Percentiles rank a stretch among this genome's conserved stretches.
phyloP scores from a whole-genome alignment of 2,113 vertebrate species.

The Scytalopus superciliaris region DNA sequence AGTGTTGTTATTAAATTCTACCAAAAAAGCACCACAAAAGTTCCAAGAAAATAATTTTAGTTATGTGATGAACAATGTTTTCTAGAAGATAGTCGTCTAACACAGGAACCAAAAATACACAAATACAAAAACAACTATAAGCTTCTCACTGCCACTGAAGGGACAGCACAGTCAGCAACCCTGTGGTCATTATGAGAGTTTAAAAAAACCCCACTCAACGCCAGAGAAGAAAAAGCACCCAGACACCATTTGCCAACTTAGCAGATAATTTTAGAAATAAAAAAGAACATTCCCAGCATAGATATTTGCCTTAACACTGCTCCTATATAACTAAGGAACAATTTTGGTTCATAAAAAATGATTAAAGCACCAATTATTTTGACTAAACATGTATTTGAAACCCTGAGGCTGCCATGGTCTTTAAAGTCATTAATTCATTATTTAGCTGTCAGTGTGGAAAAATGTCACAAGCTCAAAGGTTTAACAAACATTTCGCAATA shows the following conservation, averaged over 20 bases:
- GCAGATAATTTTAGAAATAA: conserved; percentile 3
- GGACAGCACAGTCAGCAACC: not conserved
- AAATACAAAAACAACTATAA: not conserved
- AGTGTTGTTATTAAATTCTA: not conserved
- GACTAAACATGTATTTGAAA: conserved; percentile 57
- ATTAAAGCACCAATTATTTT: conserved; percentile 67
- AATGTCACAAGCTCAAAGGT: conserved; percentile 58
- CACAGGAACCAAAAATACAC: not conserved
- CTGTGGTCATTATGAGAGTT: not conserved
- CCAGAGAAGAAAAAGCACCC: not conserved
- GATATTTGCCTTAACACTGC: conserved; percentile 26
- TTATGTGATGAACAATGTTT: not conserved
- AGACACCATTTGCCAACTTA: not conserved
- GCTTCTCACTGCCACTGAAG: not conserved
- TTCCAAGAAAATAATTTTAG: not conserved
- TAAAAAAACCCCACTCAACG: not conserved
- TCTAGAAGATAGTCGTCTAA: not conserved
- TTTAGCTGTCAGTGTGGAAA: conserved; percentile 58
- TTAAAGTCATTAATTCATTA: conserved; percentile 66
- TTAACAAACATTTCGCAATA: conserved; percentile 43
- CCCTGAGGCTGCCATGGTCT: conserved; percentile 51
- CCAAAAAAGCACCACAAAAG: not conserved
- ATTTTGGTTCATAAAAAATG: conserved; percentile 60
- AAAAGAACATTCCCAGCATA: not conserved
- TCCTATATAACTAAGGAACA: conserved; percentile 21